Percentiles rank a stretch among this genome's conserved stretches.
These are phyloP conservation scores for Manacus vitellinus DNA, from an alignment of 2,113 vertebrate genomes.

Conservation along the genomic window DNA sequence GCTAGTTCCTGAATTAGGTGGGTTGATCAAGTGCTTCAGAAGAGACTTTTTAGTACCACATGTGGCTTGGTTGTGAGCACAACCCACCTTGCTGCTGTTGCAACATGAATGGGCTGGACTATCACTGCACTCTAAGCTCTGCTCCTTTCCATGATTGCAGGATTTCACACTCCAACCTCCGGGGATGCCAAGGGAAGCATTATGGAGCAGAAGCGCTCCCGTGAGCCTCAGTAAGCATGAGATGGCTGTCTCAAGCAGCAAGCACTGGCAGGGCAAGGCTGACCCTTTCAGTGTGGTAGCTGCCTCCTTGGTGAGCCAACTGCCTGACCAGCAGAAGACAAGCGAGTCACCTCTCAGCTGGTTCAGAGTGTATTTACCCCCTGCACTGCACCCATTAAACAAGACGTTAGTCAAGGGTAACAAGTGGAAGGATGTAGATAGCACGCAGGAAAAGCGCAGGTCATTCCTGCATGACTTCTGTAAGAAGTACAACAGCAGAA, in stretches of 20 bases:
- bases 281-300: background rate
- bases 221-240: background rate
- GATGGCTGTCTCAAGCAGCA: background rate
- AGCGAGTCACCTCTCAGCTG: slow-evolving; percentile 14
- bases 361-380: slow-evolving; percentile 29
- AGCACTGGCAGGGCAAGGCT: background rate
- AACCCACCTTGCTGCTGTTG: background rate
- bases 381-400: slow-evolving; percentile 41
- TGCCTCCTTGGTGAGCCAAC: background rate
- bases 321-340: slow-evolving; percentile 1
- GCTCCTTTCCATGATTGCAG: slow-evolving; percentile 65
- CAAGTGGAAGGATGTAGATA: slow-evolving; percentile 56
- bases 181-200: background rate
- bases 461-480: slow-evolving; percentile 74
- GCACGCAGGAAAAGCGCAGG: slow-evolving; percentile 68
- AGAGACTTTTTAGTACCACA: background rate
- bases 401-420: slow-evolving; percentile 36
- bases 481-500: slow-evolving; percentile 55
- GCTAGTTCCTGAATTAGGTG: background rate
- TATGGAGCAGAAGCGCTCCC: background rate
- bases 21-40: background rate
- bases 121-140: slow-evolving; percentile 9
- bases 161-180: background rate
- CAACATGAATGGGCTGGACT: background rate
- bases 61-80: fast-evolving